Percentiles rank a stretch among this genome's conserved stretches.
These are phyloP conservation scores for Erpetoichthys calabaricus DNA, from an alignment of 2,797 vertebrate genomes.

Conservation along the genomic window DNA sequence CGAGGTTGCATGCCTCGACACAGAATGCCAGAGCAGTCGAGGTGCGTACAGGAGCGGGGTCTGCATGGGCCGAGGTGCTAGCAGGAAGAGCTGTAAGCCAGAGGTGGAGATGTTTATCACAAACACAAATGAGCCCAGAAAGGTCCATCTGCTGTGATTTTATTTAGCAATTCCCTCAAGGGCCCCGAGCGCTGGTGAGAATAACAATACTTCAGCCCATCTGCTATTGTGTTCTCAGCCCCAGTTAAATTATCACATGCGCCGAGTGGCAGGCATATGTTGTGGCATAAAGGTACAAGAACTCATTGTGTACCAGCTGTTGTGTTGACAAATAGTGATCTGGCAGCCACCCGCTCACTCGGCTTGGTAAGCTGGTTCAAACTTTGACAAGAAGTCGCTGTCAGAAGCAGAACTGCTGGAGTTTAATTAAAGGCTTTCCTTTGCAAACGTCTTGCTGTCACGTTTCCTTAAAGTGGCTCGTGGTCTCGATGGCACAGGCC, in stretches of 20 bases:
- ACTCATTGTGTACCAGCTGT: constrained; percentile 90
- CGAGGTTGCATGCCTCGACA: no score
- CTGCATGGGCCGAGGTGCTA: no score
- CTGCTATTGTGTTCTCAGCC: constrained; percentile 77
- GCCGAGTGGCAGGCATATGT: constrained; percentile 89
- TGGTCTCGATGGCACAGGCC: no score
- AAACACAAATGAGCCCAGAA: constrained; percentile 72
- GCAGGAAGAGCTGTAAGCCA: no score
- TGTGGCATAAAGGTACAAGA: constrained; percentile 89
- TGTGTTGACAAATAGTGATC: constrained; percentile 90
- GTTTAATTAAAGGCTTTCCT: no score
- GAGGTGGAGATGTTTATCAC: constrained; percentile 65
- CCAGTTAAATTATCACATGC: constrained; percentile 86
- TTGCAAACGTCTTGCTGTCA: no score
- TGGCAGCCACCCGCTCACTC: constrained; percentile 86
- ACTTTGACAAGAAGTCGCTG: constrained; percentile 43
- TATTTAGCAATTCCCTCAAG: constrained; percentile 84
- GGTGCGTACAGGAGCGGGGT: no score
- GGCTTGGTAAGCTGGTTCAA: constrained; percentile 63
- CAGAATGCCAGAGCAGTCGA: no score
- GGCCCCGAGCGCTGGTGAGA: constrained; percentile 73
- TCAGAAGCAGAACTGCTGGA: no score
- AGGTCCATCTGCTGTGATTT: constrained; percentile 95
- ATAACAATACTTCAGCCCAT: constrained; percentile 93
- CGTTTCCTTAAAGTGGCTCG: no score